These are phyloP conservation scores for Sprattus sprattus DNA, from an alignment of 2,113 vertebrate genomes.

Conservation along the genomic window DNA sequence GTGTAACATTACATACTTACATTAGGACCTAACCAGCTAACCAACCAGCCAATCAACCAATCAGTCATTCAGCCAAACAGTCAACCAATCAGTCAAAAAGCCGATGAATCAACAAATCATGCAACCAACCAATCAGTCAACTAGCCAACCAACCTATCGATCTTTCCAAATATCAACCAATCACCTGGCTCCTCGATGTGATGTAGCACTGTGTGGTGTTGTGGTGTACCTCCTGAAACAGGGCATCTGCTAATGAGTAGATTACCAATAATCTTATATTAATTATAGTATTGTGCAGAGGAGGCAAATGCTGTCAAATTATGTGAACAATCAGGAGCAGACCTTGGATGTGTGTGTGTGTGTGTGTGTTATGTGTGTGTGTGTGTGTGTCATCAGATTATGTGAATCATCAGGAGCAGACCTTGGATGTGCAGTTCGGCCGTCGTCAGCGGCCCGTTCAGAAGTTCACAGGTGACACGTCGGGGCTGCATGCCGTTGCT, in stretches of 20 bases:
- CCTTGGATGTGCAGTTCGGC: conserved; percentile 83
- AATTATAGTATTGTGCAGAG: no score
- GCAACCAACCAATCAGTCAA: background rate
- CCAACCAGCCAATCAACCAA: background rate
- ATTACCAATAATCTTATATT: no score
- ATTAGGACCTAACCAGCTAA: background rate
- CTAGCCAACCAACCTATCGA: no score
- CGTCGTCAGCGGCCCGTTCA: conserved; percentile 49
- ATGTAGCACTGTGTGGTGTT: no score
- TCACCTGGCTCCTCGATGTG: no score
- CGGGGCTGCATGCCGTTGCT: conserved; percentile 62
- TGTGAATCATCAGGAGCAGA: conserved; percentile 31
- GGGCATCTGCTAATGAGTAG: no score
- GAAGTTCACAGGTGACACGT: conserved; percentile 75
- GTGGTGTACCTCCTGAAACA: no score
- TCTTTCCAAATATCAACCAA: no score
- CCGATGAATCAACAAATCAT: no score
- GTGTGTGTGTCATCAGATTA: no score
- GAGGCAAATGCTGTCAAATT: no score
- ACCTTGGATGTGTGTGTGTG: conserved; percentile 87
- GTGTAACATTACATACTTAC: background rate
- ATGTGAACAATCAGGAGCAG: background rate
- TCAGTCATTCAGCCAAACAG: background rate
- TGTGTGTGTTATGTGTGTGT: no score
- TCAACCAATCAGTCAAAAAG: background rate